Evolutionary conservation across 2,888 invertebrate genomes (phyloP).

Genomic region (Chirona hameri): DNA sequence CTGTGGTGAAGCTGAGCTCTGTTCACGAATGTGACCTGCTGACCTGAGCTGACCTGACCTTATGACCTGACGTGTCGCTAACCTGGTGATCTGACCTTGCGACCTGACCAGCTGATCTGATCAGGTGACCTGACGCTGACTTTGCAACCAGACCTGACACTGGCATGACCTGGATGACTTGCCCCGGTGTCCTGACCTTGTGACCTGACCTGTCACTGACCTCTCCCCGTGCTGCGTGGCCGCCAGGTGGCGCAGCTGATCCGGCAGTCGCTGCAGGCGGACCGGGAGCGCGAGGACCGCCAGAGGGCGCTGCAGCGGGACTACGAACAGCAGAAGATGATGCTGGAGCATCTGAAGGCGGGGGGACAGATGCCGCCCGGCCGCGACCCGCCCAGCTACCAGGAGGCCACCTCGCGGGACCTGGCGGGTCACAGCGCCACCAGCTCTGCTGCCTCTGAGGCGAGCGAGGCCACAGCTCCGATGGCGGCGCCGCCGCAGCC

Average conservation of each 20-base stretch:
- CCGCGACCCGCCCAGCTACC: constrained; percentile 26
- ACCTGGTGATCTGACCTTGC: background rate
- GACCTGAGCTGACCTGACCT: background rate
- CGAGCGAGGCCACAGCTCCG: background rate
- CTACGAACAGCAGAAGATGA: background rate
- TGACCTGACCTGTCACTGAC: background rate
- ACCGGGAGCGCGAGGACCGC: background rate
- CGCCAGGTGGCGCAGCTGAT: constrained; percentile 27
- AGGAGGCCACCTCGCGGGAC: constrained; percentile 7
- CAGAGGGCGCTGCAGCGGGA: background rate
- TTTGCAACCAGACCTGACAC: background rate
- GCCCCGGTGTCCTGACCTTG: too few relatives aligned
- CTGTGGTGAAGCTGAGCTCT: too few relatives aligned
- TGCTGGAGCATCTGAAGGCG: constrained; percentile 3
- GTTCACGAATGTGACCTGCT: too few relatives aligned
- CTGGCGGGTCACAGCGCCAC: background rate
- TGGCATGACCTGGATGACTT: background rate
- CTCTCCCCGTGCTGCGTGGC: too few relatives aligned
- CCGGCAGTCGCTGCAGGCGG: constrained; percentile 6
- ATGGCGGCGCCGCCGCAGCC: background rate
- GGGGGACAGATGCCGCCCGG: background rate
- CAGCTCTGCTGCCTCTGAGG: background rate
- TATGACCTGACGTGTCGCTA: too few relatives aligned
- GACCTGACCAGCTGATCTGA: background rate
- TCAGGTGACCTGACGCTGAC: background rate